These are phyloP conservation scores for Drosophila subquinaria DNA, from an alignment of 2,888 invertebrate species.

Conservation along the genomic window DNA sequence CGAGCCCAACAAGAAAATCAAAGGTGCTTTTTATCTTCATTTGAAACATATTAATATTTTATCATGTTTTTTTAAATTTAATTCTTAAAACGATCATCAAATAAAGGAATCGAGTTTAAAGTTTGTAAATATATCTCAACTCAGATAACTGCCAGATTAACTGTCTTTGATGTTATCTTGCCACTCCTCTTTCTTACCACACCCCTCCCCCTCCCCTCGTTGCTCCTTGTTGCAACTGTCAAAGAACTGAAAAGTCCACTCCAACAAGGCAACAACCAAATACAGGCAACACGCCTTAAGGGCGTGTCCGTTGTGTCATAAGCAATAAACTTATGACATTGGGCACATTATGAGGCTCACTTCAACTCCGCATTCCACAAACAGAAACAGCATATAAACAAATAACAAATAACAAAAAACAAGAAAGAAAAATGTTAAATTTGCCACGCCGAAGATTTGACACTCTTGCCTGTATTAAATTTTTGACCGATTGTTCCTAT, in stretches of 20 bases:
- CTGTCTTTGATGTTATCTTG: slow-evolving; percentile 8
- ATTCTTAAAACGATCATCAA: not conserved
- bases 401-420: not conserved
- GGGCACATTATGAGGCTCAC: slow-evolving; percentile 43
- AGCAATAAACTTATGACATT: slow-evolving; percentile 64
- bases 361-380: slow-evolving; percentile 33
- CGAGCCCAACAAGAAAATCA: too few species aligned
- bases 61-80: not conserved
- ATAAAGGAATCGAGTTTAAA: not conserved
- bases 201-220: too few species aligned
- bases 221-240: slow-evolving; percentile 13
- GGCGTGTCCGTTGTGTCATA: slow-evolving; percentile 61
- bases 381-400: slow-evolving; percentile 5
- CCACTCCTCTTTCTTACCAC: slow-evolving; percentile 3
- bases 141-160: not conserved
- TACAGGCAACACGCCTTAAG: slow-evolving; percentile 42
- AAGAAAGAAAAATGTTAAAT: not conserved
- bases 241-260: slow-evolving; percentile 4
- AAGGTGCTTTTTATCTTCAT: too few species aligned
- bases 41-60: too few species aligned
- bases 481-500: not conserved
- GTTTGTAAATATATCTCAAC: not conserved
- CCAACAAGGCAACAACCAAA: not conserved
- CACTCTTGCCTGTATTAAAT: not conserved
- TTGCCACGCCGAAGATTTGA: not conserved